Conservation (phyloP, 2,797 vertebrate genomes). For the Basileuterus tristriatus region DNA sequence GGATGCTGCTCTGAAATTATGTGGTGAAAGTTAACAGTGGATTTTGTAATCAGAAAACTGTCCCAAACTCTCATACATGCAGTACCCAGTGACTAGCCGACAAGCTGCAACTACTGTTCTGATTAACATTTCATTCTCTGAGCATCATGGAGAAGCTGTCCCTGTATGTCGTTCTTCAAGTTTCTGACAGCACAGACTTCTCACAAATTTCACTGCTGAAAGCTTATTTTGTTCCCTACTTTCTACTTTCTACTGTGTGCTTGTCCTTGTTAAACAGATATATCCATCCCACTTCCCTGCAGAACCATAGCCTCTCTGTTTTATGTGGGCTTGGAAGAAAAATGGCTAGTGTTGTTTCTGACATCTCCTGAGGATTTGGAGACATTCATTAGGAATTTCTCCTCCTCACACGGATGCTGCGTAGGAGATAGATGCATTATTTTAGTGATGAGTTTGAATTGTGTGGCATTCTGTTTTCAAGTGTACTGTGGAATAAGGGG, state of each 20-base stretch:
- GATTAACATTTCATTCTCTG: neutral
- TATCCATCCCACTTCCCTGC: neutral
- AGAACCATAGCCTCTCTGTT: neutral
- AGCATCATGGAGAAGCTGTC: neutral
- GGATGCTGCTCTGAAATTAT: neutral
- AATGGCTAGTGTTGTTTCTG: neutral
- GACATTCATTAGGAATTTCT: constrained; percentile 5
- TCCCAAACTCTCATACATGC: neutral
- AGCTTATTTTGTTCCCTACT: neutral
- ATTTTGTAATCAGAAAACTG: neutral
- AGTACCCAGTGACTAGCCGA: neutral
- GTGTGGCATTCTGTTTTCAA: neutral
- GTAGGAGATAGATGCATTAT: constrained; percentile 4
- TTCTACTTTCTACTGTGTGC: neutral
- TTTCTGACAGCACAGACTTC: neutral
- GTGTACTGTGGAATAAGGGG: neutral
- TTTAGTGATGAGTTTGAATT: neutral
- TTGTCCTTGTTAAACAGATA: constrained; percentile 9
- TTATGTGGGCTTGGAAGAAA: neutral
- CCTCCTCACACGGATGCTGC: rapidly evolving
- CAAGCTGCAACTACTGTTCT: neutral
- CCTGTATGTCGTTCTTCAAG: neutral
- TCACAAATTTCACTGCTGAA: neutral
- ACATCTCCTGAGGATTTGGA: neutral
- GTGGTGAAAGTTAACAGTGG: neutral